Evolutionary conservation across 2,113 vertebrate genomes (phyloP).

Genomic region (Festucalex cinctus): DNA sequence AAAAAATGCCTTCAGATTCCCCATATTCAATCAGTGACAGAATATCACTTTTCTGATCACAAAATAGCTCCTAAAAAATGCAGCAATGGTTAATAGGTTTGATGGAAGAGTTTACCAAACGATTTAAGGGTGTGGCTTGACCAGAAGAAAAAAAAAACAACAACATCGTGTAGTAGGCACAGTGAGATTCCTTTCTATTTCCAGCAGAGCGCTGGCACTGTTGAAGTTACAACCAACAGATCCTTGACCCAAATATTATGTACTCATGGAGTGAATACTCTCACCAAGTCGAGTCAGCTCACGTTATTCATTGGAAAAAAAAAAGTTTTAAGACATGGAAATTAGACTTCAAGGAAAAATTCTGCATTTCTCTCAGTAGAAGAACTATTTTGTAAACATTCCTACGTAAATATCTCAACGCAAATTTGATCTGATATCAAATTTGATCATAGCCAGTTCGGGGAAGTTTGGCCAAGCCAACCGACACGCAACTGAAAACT

Average conservation of each 20-base stretch:
- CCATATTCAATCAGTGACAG: background rate
- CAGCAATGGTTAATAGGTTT: constrained; percentile 37
- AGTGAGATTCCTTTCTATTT: constrained; percentile 70
- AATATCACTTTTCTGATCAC: constrained; percentile 22
- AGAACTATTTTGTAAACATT: background rate
- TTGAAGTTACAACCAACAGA: constrained; percentile 39
- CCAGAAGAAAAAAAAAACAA: constrained; percentile 59
- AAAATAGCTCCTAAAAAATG: constrained; percentile 1
- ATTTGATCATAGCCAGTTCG: constrained; percentile 37
- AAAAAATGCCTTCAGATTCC: constrained; percentile 1
- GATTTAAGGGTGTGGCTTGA: constrained; percentile 55
- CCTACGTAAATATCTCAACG: constrained; percentile 22
- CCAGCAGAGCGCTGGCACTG: constrained; percentile 36
- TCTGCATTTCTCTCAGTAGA: background rate
- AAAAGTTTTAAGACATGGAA: constrained; percentile 13
- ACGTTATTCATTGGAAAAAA: constrained; percentile 34
- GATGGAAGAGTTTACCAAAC: constrained; percentile 45
- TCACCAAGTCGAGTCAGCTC: constrained; percentile 24
- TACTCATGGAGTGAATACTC: constrained; percentile 16
- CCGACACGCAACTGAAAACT: constrained; percentile 27
- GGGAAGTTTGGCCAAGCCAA: constrained; percentile 30
- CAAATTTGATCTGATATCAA: constrained; percentile 16
- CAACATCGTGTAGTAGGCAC: constrained; percentile 7
- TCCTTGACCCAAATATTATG: constrained; percentile 38
- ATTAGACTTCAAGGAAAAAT: too few species aligned